A percentile compares a stretch with the other conserved stretches of the same genome.
Evolutionary conservation across 2,797 vertebrate species (phyloP).

Genomic region (Sebastiscus albofasciatus): DNA sequence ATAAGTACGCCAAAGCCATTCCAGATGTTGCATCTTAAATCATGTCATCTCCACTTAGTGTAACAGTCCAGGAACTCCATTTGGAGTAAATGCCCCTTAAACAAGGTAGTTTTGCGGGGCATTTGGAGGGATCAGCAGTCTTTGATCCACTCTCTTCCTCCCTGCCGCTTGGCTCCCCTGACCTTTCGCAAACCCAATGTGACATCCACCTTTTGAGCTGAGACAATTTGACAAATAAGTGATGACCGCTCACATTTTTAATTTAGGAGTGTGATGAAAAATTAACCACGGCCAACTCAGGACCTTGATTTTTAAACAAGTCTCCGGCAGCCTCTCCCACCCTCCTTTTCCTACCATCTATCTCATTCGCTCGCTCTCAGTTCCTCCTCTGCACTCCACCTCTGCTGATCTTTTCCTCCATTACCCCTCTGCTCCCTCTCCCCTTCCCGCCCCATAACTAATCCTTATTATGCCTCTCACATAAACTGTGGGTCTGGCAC

Average conservation of each 20-base stretch:
- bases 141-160: slow-evolving; percentile 67
- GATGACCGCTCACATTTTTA: slow-evolving; percentile 86
- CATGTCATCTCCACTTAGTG: slow-evolving; percentile 79
- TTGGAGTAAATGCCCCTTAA: slow-evolving; percentile 74
- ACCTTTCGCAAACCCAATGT: slow-evolving; percentile 79
- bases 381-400: slow-evolving; percentile 35
- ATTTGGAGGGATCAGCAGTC: slow-evolving; percentile 73
- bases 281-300: slow-evolving; percentile 76
- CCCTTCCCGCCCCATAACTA: slow-evolving; percentile 64
- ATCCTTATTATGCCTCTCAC: slow-evolving; percentile 76
- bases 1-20: slow-evolving; percentile 74
- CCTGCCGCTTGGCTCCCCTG: slow-evolving; percentile 50
- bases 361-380: slow-evolving; percentile 35
- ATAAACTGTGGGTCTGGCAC: slow-evolving; percentile 70
- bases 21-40: slow-evolving; percentile 80
- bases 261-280: slow-evolving; percentile 84
- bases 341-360: slow-evolving; percentile 24
- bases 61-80: slow-evolving; percentile 68
- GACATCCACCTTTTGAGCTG: slow-evolving; percentile 75
- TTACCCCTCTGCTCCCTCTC: neutral
- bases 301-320: slow-evolving; percentile 78
- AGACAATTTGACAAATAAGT: slow-evolving; percentile 85
- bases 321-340: slow-evolving; percentile 15
- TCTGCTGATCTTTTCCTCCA: slow-evolving; percentile 40
- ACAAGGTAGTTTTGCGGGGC: slow-evolving; percentile 67